A percentile compares a stretch with the other conserved stretches of the same genome.
phyloP scores from a whole-genome alignment of 2,113 vertebrate genomes.

The Prionailurus viverrinus region DNA sequence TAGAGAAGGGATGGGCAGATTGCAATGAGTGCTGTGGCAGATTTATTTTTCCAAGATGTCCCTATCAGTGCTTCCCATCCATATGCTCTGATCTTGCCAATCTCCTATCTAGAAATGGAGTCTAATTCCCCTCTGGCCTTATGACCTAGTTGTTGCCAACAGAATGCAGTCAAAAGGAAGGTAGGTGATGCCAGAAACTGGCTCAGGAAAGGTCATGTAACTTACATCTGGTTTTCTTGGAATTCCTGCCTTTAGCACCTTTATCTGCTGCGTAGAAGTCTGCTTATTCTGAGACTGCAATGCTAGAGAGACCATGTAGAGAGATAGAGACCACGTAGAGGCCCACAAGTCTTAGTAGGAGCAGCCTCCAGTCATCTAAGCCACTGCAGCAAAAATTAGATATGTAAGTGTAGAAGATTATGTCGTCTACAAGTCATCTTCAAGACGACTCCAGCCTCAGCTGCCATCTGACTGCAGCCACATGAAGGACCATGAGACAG shows the following conservation, averaged over 20 bases:
- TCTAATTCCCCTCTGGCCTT: neutral
- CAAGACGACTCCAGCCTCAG: neutral
- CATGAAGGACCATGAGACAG: neutral
- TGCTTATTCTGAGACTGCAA: neutral
- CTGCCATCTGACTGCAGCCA: neutral
- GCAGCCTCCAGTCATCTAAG: neutral
- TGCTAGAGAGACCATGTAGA: neutral
- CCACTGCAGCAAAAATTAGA: neutral
- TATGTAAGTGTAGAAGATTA: neutral
- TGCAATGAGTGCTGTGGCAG: neutral
- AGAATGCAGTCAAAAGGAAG: neutral
- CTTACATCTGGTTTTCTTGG: neutral
- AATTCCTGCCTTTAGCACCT: neutral
- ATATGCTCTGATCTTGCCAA: neutral
- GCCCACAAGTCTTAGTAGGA: neutral
- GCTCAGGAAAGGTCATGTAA: neutral
- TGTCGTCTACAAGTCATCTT: too few relatives aligned
- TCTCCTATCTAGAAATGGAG: neutral
- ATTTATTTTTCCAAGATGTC: neutral
- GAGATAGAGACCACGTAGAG: fast-evolving
- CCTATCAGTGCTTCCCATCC: neutral
- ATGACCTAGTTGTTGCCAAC: neutral
- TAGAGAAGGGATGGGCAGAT: neutral
- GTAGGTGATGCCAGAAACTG: neutral
- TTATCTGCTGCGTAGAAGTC: neutral